Evolutionary conservation across 2,113 vertebrate genomes (phyloP).

Genomic region (Marmota monax): DNA sequence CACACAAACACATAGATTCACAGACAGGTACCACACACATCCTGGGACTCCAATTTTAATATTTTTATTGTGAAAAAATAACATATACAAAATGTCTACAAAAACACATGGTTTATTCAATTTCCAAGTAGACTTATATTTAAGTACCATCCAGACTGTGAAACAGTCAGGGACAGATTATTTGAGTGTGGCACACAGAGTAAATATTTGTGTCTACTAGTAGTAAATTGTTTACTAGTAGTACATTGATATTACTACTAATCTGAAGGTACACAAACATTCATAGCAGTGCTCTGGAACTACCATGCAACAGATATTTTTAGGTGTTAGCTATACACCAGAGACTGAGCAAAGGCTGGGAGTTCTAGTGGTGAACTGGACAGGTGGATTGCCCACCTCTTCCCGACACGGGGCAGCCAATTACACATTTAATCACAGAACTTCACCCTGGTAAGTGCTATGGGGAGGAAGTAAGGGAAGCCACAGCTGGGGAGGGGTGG

Average conservation of each 20-base stretch:
- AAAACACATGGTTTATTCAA: neutral
- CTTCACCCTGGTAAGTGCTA: too few relatives aligned
- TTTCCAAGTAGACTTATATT: neutral
- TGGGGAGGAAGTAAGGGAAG: neutral
- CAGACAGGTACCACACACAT: neutral
- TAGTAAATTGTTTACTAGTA: neutral
- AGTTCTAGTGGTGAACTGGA: too few relatives aligned
- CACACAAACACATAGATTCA: neutral
- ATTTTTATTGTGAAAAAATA: neutral
- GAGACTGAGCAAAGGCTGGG: neutral
- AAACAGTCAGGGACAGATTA: neutral
- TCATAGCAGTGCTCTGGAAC: neutral
- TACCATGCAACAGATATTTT: neutral
- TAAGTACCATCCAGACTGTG: neutral
- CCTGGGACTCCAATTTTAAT: neutral
- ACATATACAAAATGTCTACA: neutral
- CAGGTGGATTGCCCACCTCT: too few relatives aligned
- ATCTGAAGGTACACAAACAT: neutral
- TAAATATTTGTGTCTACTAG: neutral
- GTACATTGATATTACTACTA: neutral
- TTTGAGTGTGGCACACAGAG: neutral
- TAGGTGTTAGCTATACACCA: neutral
- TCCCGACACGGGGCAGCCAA: neutral
- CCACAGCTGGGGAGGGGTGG: too few relatives aligned
- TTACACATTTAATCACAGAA: neutral